Percentiles rank a stretch among this genome's conserved stretches.
phyloP scores from a whole-genome alignment of 2,888 invertebrate species.

The Beris morrisii region DNA sequence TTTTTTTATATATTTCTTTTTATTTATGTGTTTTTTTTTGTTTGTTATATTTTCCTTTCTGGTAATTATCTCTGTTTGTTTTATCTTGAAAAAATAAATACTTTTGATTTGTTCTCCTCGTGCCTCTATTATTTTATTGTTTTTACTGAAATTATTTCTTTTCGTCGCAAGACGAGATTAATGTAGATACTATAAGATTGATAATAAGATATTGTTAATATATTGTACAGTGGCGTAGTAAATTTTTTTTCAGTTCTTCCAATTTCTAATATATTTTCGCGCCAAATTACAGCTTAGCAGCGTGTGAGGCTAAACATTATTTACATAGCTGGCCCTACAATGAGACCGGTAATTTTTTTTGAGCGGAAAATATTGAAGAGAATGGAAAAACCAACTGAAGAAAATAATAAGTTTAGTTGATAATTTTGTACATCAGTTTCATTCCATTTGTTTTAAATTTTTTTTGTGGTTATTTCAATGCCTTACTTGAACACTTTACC shows the following conservation, averaged over 20 bases:
- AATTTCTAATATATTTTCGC: slow-evolving; percentile 6
- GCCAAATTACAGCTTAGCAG: neutral
- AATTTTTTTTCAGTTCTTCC: slow-evolving; percentile 14
- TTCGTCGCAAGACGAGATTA: neutral
- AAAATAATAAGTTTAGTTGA: slow-evolving; percentile 13
- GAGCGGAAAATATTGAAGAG: too few relatives aligned
- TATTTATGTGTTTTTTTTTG: slow-evolving; percentile 34
- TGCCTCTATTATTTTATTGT: slow-evolving; percentile 8
- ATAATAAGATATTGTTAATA: neutral
- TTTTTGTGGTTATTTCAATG: too few relatives aligned
- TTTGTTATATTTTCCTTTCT: slow-evolving; percentile 27
- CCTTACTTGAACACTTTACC: slow-evolving; percentile 13
- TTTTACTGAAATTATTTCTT: slow-evolving; percentile 24
- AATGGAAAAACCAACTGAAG: too few relatives aligned
- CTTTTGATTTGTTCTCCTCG: slow-evolving; percentile 1
- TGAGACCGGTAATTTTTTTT: too few relatives aligned
- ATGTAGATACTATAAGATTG: too few relatives aligned
- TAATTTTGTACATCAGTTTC: slow-evolving; percentile 31
- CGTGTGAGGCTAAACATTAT: neutral
- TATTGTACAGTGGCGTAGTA: slow-evolving; percentile 24
- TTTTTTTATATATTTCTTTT: slow-evolving; percentile 32
- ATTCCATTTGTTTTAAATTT: slow-evolving; percentile 26
- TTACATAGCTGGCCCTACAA: too few relatives aligned
- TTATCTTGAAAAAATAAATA: slow-evolving; percentile 38
- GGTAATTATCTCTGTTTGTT: slow-evolving; percentile 28